Base-by-base conservation (phyloP, 2,888 invertebrate genomes). In the Stenichneumon culpator region DNA sequence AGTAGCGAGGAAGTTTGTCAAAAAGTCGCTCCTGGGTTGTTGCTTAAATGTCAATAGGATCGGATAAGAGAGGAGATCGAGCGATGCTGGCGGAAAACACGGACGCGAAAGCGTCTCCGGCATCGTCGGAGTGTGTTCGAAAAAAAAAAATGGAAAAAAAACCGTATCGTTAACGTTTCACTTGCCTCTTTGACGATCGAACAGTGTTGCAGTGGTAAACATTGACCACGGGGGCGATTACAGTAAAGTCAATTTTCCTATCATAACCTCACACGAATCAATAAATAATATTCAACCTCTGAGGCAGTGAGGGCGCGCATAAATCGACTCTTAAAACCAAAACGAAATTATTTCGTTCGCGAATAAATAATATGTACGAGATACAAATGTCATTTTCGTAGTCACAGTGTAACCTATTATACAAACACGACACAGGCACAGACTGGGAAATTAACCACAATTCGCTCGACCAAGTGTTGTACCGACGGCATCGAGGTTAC, bases 341-440 rank as follows among this genome's bases (percentile, higher is more conserved):
- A 87, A 80, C 82, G 72, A 82, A 87, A 78, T 89, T 89, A 88
- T 89, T 90, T 88, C 79, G 69, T 87, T 87, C 39, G 84, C 84
- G 87, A 88, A 89, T 88, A 90, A 92, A 90, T 91, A 89, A 89
- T 90, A 89, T 90, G 88, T 90, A 91, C 89, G 90, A 89, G 86
- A 89, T 89, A 90, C 89, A 93, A 93, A 92, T 90, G 93, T 93
- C 93, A 93, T 93, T 92, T 92, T 92, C 87, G 82, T 89, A 92
- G 90, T 63, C 90, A 90, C 91, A 91, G 89, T 88, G 93, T 93
- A 92, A 93, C 93, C 93, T 93, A 92, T 92, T 91, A 92, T 92
- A 92, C 93, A 93, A 93, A 93, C 93, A 93, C 91, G 92, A 92
- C 92, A 91, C 91, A 90, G 88, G 90, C 92, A 91, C 90, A 90